Evolutionary conservation across 2,797 vertebrate species (phyloP), one percentile per base, ranked within the genome.

Genomic region (Vipera ursinii): DNA sequence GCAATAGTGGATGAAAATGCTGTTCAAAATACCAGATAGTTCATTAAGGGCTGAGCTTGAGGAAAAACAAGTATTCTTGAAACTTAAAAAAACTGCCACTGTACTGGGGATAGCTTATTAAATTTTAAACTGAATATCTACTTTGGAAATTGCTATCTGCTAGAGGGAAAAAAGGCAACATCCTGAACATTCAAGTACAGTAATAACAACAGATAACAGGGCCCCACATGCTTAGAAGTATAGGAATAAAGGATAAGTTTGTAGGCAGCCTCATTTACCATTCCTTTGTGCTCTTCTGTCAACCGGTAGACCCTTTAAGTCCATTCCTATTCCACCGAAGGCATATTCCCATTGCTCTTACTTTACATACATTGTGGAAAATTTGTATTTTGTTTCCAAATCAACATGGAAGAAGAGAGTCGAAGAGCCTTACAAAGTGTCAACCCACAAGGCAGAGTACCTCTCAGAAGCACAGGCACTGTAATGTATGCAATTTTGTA

Each of bases 191-290:
- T 85, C 14, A 91, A 32, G n/a, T 26, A 90, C 14, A 38, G 17
- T 89, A 89, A 28, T 20, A 61, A 15, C 63, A 92, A 32, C 17
- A 61, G 14, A 63, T 65, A 86, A 69, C 85, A 88, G 26, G 95
- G 92, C 17, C 63, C 57, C 61, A 93, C 91, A 48, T 12, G 44
- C 69, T 2, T 7, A 0, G 60, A 90, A 95, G 95, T 92, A 96
- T 96, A 96, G 51, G 32, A 86, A 13, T 32, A 61, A 61, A 86
- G 38, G 15, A 95, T 91, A 96, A 94, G 94, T 95, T 95, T 97
- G 95, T 94, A 96, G 96, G 96, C 96, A 96, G 95, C 96, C 96
- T 97, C 97, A 97, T 97, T 96, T 96, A 97, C 6, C 0, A 89
- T 94, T 93, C 97, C 95, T 94, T 94, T 96, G 90, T 96, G 96